Evolutionary conservation across 1,140 invertebrate species (phyloP), one percentile per base, ranked within the genome.

Genomic region (Sesamia nonagrioides): DNA sequence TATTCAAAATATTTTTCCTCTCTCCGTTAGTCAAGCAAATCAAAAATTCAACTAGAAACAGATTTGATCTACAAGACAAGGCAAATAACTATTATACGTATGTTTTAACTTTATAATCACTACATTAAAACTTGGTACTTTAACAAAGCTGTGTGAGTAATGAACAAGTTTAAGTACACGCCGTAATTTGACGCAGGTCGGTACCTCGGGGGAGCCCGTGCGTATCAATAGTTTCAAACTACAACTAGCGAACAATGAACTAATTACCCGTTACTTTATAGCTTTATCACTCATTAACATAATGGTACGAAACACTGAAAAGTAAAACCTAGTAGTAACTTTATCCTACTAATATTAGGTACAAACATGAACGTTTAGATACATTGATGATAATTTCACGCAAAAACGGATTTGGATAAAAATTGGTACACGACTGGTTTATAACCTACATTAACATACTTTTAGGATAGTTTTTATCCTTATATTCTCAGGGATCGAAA

Each of bases 121-220:
- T 33, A 11, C 1, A n/a, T 42, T 8, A 66, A 13, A 66, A 66
- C 61, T 66, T 66, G 17, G 61, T 13, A 6, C 37, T 66, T 42
- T 21, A 27, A 45, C 61, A 63, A 6, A 42, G 17, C 7, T 40
- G 35, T 40, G 60, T 63, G 27, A 63, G 60, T 63, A 40, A 40
- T 8, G 37, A 66, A 66, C 61, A 66, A 66, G 61, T 66, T 66
- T 66, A 66, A 66, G 61, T 66, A 42, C 35, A 63, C 60, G 37
- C 40, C 8, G 37, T 63, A 66, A 66, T 8, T 66, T 66, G 61
- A 66, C 37, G 61, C 2, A 50, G 45, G 21, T 40, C 2, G 33
- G 35, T 40, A 8, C 35, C 60, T 5, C 7, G 13, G 35, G 35
- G 15, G 3, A 3, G 37, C 54, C 27, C 56, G 5, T 17, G 17